phyloP scores from a whole-genome alignment of 2,888 invertebrate species.

The Anarsia innoxiella region DNA sequence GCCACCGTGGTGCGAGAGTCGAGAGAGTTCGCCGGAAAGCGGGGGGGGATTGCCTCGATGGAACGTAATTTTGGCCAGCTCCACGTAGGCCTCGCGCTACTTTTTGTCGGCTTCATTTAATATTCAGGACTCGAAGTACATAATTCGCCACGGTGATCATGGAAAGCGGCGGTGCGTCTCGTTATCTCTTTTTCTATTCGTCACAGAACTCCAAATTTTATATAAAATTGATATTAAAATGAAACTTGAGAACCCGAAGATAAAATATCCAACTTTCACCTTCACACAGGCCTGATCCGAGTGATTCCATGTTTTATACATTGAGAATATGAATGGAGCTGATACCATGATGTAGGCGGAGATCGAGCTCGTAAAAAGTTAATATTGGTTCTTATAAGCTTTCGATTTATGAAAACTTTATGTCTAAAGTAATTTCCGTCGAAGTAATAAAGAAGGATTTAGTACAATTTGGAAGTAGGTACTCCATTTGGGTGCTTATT shows the following conservation, averaged over 20 bases:
- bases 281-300: conserved; percentile 3
- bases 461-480: not conserved
- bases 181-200: conserved; percentile 58
- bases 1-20: conserved; percentile 17
- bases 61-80: conserved; percentile 52
- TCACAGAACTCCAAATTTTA: conserved; percentile 44
- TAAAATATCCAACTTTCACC: conserved; percentile 21
- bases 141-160: conserved; percentile 62
- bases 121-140: conserved; percentile 56
- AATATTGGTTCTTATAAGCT: conserved; percentile 20
- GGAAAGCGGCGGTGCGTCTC: conserved; percentile 44
- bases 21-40: conserved; percentile 1
- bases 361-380: conserved; percentile 20
- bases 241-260: conserved; percentile 26
- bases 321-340: conserved; percentile 3
- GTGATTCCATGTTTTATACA: conserved; percentile 6
- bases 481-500: too few relatives aligned
- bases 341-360: conserved; percentile 7
- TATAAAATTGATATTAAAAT: conserved; percentile 45
- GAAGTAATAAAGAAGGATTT: conserved; percentile 9
- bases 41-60: conserved; percentile 48
- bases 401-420: conserved; percentile 22
- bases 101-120: conserved; percentile 48
- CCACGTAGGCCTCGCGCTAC: conserved; percentile 39
- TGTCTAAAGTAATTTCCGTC: conserved; percentile 17